Evolutionary conservation across 2,797 vertebrate genomes (phyloP).

Genomic region (Phalloptychus januarius): DNA sequence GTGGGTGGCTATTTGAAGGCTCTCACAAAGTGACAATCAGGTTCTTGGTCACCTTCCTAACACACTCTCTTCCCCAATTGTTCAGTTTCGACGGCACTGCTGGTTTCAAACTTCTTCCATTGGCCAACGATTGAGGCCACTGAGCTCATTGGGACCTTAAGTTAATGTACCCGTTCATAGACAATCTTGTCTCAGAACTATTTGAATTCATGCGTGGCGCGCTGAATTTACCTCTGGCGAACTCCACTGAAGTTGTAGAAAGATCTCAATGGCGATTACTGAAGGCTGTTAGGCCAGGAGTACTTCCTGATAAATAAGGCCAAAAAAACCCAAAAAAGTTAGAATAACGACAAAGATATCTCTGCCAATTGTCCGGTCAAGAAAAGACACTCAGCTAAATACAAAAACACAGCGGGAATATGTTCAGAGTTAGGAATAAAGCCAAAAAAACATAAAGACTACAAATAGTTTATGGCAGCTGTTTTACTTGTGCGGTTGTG

Average conservation of each 20-base stretch:
- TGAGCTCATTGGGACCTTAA: neutral
- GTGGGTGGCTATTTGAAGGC: neutral
- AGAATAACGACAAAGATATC: neutral
- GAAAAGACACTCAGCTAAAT: neutral
- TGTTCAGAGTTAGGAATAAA: neutral
- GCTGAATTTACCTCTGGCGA: neutral
- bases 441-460: neutral
- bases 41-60: neutral
- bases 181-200: neutral
- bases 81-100: neutral
- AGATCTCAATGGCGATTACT: neutral
- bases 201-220: neutral
- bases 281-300: neutral
- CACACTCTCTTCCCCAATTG: neutral
- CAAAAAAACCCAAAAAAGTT: neutral
- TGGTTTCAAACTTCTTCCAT: neutral
- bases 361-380: neutral
- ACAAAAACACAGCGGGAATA: neutral
- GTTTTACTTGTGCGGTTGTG: neutral
- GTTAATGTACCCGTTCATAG: neutral
- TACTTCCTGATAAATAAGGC: neutral
- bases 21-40: neutral
- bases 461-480: neutral
- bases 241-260: neutral
- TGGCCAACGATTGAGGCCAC: neutral